A percentile compares a stretch with the other conserved stretches of the same genome.
phyloP scores from a whole-genome alignment of 2,113 vertebrate genomes.

The Chelonoidis abingdonii region DNA sequence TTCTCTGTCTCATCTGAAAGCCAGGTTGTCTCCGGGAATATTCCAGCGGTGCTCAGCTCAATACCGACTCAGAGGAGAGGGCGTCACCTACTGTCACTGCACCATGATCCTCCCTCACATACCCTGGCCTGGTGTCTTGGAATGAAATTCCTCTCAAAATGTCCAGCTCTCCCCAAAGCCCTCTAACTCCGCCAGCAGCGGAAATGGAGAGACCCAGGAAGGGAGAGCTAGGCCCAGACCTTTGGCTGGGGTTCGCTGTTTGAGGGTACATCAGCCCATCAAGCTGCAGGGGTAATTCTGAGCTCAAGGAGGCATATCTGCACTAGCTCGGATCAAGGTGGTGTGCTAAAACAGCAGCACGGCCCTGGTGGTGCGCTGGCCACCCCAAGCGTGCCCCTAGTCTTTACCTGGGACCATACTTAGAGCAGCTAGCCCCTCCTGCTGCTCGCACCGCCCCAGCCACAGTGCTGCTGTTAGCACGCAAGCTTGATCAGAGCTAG shows the following conservation, averaged over 20 bases:
- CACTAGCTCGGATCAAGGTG: too few species aligned
- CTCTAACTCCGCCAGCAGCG: not conserved
- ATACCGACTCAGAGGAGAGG: too few species aligned
- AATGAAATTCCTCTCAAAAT: not conserved
- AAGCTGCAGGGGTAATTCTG: not conserved
- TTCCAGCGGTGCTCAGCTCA: not conserved
- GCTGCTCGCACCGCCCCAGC: too few species aligned
- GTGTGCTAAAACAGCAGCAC: too few species aligned
- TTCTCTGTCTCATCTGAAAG: not conserved
- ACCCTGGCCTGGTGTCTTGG: not conserved
- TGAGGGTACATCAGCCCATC: not conserved
- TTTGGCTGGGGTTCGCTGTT: fast-evolving
- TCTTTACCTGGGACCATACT: too few species aligned
- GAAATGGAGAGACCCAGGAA: fast-evolving
- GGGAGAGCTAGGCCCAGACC: not conserved
- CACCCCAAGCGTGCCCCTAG: too few species aligned
- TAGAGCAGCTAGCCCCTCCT: too few species aligned
- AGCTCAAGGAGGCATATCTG: not conserved
- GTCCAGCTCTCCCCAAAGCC: not conserved
- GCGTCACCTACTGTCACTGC: not conserved
- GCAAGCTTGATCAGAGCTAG: too few species aligned
- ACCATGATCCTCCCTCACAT: not conserved
- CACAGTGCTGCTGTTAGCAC: too few species aligned
- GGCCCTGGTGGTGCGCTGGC: too few species aligned
- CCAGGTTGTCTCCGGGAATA: not conserved